A percentile compares a stretch with the other conserved stretches of the same genome.
Evolutionary conservation across 2,797 vertebrate genomes (phyloP).

Genomic region (Clarias pachynema): DNA sequence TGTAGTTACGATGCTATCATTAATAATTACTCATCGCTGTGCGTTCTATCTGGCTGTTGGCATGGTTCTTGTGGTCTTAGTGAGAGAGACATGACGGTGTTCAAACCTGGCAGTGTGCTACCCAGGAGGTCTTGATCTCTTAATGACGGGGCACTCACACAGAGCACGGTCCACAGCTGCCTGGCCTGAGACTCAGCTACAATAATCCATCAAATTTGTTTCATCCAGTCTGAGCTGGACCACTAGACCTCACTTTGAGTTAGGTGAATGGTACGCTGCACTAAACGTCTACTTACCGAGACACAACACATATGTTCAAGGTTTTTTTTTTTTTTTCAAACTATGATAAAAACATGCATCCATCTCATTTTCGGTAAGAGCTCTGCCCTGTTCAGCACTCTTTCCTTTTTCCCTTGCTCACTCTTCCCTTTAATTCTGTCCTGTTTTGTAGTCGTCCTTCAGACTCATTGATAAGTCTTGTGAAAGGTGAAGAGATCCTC

Average conservation of each 20-base stretch:
- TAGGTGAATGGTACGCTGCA: not conserved
- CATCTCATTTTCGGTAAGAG: not conserved
- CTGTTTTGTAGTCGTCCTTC: conserved; percentile 5
- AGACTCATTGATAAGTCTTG: not conserved
- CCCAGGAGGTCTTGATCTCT: conserved; percentile 14
- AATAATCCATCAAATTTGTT: conserved; percentile 17
- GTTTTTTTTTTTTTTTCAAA: not conserved
- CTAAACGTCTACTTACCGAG: not conserved
- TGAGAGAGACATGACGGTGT: not conserved
- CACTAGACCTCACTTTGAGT: not conserved
- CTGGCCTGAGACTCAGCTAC: not conserved
- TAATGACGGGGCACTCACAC: conserved; percentile 15
- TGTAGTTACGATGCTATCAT: conserved; percentile 14
- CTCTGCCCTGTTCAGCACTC: not conserved
- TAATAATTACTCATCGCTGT: conserved; percentile 19
- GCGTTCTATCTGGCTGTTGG: not conserved
- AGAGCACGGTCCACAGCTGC: not conserved
- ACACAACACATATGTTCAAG: not conserved
- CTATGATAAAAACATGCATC: not conserved
- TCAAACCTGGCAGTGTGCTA: not conserved
- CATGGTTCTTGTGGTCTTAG: not conserved
- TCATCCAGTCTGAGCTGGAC: not conserved
- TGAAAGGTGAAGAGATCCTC: conserved; percentile 26
- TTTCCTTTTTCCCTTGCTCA: not conserved
- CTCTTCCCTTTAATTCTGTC: not conserved